Conservation (phyloP, 2,113 vertebrate species). For the Astatoreochromis straeleni region DNA sequence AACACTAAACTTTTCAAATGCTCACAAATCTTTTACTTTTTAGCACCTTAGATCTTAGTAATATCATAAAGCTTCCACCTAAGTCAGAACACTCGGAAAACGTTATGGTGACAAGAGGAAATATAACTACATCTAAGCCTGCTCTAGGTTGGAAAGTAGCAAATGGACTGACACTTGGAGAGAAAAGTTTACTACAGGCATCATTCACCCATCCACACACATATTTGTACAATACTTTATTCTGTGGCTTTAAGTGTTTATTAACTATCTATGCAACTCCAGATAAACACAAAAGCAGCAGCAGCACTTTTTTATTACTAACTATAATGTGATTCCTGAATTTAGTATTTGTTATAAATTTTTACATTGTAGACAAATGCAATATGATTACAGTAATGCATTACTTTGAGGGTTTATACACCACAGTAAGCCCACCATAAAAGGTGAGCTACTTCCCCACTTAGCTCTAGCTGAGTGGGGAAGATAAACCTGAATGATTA, state of each 20-base stretch:
- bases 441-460: not conserved
- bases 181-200: not conserved
- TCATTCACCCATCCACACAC: not conserved
- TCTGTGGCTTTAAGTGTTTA: not conserved
- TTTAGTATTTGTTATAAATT: not conserved
- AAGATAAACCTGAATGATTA: too few species aligned
- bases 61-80: not conserved
- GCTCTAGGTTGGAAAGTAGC: not conserved
- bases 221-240: not conserved
- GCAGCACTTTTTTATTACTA: not conserved
- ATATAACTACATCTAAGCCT: not conserved
- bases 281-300: not conserved
- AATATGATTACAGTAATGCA: not conserved
- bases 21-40: not conserved
- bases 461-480: not conserved
- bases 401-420: not conserved
- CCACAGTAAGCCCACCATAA: not conserved
- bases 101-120: not conserved
- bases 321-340: not conserved
- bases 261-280: not conserved
- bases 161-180: not conserved
- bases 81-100: not conserved
- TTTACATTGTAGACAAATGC: not conserved
- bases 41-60: not conserved
- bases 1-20: not conserved